Conservation (phyloP, 2,888 invertebrate genomes). For the Drosophila melanosoma region DNA sequence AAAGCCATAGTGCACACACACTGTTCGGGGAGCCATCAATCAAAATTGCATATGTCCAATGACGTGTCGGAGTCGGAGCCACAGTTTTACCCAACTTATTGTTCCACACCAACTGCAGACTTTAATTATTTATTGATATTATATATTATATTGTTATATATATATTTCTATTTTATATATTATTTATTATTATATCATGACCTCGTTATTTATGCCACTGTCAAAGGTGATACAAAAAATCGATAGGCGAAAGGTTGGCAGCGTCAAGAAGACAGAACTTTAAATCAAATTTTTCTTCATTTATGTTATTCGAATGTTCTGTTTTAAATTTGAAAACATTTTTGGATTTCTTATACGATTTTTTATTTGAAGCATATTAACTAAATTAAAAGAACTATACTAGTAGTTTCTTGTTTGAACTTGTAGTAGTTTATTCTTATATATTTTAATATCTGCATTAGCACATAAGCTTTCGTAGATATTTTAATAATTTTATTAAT, state of each 20-base stretch:
- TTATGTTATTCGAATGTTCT: not conserved
- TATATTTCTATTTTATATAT: slow-evolving; percentile 13
- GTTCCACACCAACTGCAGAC: slow-evolving; percentile 34
- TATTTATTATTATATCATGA: slow-evolving; percentile 56
- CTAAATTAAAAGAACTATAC: not conserved
- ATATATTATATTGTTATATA: no score
- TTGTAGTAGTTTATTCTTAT: no score
- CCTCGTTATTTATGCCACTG: slow-evolving; percentile 37
- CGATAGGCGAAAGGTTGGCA: slow-evolving; percentile 17
- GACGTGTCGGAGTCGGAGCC: slow-evolving; percentile 20
- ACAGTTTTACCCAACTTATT: slow-evolving; percentile 9
- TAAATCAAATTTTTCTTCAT: not conserved
- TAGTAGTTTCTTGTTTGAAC: not conserved
- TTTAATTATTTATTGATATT: slow-evolving; percentile 49
- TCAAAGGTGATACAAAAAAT: slow-evolving; percentile 41
- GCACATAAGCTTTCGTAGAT: not conserved
- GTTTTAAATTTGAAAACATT: no score
- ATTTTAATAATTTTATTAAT: no score
- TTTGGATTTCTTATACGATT: not conserved
- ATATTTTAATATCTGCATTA: not conserved
- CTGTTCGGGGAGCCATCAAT: slow-evolving; percentile 70
- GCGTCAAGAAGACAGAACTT: not conserved
- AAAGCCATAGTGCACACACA: slow-evolving; percentile 47
- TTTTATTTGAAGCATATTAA: not conserved
- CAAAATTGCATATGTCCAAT: slow-evolving; percentile 71